Evolutionary conservation across 2,888 invertebrate species (phyloP), one percentile per base, ranked within the genome.

Genomic region (Drosophila antonietae): DNA sequence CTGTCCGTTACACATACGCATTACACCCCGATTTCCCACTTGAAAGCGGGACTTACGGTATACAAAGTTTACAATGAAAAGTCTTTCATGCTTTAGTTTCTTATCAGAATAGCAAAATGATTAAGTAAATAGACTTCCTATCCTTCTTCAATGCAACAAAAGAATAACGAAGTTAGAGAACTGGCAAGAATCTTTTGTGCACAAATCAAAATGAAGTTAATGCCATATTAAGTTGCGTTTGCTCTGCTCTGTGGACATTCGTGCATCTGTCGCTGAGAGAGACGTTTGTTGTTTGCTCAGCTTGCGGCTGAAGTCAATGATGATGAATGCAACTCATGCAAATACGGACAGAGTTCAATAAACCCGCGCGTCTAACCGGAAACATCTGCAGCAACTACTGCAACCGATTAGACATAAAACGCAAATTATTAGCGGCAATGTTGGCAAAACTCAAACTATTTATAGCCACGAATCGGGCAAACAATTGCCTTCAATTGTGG

Each of bases 371-470:
- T 51, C 68, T 77, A 85, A 85, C 88, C 88, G 87, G 84, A 85
- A 85, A 84, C 84, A 85, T 84, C 76, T 85, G 84, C 80, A 70
- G 46, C 68, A 60, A 66, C 67, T 83, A 66, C 67, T 83, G 80
- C 73, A 58, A 62, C 66, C 73, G 88, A 87, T 85, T 87, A 85
- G 84, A 76, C 75, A 68, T 71, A 70, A 75, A 81, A 81, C 67
- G 84, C 84, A 72, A 87, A 84, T 84, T 80, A 81, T 81, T 81
- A 81, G 80, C 79, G 68, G 78, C 73, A 73, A 78, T 51, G 51
- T 65, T 65, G 52, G 63, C 57, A 39, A 70, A 47, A 56, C 65
- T 39, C 58, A 44, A 43, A 62, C 79, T 85, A 85, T 85, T 84
- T 82, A 71, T 84, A 85, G 51, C 70, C 71, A 74, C 84, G 84